Evolutionary conservation across 2,113 vertebrate species (phyloP).

Genomic region (Chaetura pelagica): DNA sequence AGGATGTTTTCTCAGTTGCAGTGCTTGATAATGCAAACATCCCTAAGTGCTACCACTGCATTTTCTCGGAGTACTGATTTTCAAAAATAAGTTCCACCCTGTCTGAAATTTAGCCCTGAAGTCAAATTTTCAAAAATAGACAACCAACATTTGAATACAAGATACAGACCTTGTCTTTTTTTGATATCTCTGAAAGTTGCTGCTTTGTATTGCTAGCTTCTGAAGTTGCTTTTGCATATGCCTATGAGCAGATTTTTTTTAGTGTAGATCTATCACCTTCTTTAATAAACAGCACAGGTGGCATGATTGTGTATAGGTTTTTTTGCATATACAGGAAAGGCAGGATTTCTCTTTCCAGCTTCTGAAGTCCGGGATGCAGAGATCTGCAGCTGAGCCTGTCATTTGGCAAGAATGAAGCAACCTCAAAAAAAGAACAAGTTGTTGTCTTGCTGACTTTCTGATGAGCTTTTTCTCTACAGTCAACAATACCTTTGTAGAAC

Average conservation of each 20-base stretch:
- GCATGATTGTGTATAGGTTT: neutral
- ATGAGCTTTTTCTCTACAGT: neutral
- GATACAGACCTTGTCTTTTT: neutral
- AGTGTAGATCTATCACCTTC: neutral
- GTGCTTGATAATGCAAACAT: neutral
- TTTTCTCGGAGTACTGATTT: neutral
- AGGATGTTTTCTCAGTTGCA: neutral
- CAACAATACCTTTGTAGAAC: neutral
- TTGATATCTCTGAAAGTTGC: neutral
- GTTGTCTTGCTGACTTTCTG: neutral
- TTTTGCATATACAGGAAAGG: neutral
- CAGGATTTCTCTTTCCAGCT: neutral
- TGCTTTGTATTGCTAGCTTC: neutral
- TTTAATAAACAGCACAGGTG: neutral
- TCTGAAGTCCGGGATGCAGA: neutral
- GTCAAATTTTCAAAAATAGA: neutral
- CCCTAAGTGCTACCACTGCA: neutral
- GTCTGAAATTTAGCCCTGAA: constrained; percentile 5
- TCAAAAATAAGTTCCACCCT: neutral
- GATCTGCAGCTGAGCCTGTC: neutral
- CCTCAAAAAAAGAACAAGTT: neutral
- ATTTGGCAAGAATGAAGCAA: neutral
- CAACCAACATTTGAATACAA: neutral
- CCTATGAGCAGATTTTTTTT: neutral
- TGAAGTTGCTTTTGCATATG: neutral